Base-by-base conservation (phyloP, 1,140 invertebrate species). In the Cyrtorhinus lividipennis region DNA sequence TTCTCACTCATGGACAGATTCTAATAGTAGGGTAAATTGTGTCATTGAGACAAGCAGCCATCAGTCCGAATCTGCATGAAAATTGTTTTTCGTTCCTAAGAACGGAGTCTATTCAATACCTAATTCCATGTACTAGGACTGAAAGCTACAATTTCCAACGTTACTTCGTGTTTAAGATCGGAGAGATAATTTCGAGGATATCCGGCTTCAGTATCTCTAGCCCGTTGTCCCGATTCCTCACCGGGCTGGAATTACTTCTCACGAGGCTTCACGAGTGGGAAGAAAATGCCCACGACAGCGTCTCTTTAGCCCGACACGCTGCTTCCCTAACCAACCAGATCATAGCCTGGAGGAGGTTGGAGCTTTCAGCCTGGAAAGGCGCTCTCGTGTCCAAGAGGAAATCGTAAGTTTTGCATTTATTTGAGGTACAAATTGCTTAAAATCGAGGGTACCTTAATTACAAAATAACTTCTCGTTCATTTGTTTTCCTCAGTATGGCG, bases 181-280 rank as follows among this genome's bases (percentile, higher is more conserved):
- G 79, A 8, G 73, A 79, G 45, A 81, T 95, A 10, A 79, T 88
- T 1, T 75, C 83, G 0, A 79, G 92, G 64, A 86, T 97, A 26
- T 75, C 85, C n/a, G 75, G 77, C 1, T 90, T 97, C 71, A 76
- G 87, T 0, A 78, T 93, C 0, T 84, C 83, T 2, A 85, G 86
- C 67, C 85, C 95, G 0, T 72, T 98, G 2, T 87, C 91, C 56
- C 83, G 91, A 68, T 94, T 93, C 67, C 78, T 97, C 0, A 88
- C 88, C 0, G 94, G 94, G 5, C 75, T 98, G 23, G 95, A 98
- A 73, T 73, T 96, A 24, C 73, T 98, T 0, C 74, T 95, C 2
- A 81, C 83, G 18, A 90, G 92, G 67, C 77, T 87, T 46, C 80
- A 93, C 66, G 84, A 93, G 66, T 98, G 94, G 95, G 91, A 97